Conservation (phyloP, 1,140 invertebrate genomes). For the Lepidurus apus region DNA sequence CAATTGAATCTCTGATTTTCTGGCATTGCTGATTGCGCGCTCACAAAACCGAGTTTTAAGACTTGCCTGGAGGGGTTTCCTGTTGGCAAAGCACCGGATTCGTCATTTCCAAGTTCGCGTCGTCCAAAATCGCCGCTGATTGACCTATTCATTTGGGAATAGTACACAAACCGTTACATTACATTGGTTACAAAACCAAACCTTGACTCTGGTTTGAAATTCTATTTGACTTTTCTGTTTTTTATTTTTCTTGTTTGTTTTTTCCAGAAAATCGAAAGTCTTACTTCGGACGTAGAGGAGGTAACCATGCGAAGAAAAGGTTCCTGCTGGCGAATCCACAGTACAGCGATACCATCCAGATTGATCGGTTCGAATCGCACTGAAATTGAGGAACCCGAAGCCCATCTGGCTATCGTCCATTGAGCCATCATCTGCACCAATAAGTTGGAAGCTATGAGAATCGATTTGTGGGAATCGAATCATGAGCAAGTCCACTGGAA, state of each 20-base stretch:
- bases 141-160: not conserved
- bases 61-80: conserved; percentile 17
- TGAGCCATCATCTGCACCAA: conserved; percentile 3
- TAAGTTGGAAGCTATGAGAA: not conserved
- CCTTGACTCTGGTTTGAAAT: too few relatives aligned
- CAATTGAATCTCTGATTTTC: not conserved
- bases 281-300: conserved; percentile 14
- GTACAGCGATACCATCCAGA: not conserved
- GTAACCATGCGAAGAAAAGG: conserved; percentile 14
- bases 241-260: not conserved
- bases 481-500: not conserved
- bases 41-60: not conserved
- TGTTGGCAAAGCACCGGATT: conserved; percentile 14
- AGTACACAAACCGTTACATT: not conserved
- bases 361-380: conserved; percentile 4
- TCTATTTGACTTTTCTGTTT: too few relatives aligned
- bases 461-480: not conserved
- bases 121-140: not conserved
- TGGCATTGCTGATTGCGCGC: not conserved
- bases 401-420: not conserved
- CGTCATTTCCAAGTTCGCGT: not conserved
- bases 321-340: not conserved
- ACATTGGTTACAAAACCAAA: too few relatives aligned
- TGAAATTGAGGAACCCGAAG: conserved; percentile 15
- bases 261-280: not conserved